These are phyloP conservation scores for Ariopsis seemanni DNA, from an alignment of 2,113 vertebrate genomes.

Conservation along the genomic window DNA sequence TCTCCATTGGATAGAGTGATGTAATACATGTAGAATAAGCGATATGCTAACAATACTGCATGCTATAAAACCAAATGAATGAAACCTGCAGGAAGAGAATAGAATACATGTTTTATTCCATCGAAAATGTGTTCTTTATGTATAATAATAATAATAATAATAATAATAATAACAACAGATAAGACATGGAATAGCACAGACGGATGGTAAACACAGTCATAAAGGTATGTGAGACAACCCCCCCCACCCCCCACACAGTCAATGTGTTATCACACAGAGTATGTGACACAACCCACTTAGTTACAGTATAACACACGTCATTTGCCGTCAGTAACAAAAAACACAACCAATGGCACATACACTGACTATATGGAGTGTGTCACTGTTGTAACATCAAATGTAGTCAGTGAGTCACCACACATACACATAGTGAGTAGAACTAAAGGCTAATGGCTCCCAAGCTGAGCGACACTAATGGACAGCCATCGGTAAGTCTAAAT, in stretches of 20 bases:
- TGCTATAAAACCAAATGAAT: too few relatives aligned
- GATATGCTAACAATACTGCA: too few relatives aligned
- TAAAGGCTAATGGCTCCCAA: slow-evolving; percentile 17
- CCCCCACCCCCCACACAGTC: not conserved
- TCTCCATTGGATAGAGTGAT: too few relatives aligned
- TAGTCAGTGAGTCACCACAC: slow-evolving; percentile 3
- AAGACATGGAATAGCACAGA: not conserved
- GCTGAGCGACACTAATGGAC: slow-evolving; percentile 3
- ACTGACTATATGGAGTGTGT: not conserved
- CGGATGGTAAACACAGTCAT: not conserved
- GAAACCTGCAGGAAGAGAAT: too few relatives aligned
- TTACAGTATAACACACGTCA: not conserved
- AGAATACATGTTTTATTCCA: too few relatives aligned
- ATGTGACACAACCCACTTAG: not conserved
- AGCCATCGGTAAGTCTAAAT: not conserved
- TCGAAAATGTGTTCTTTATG: too few relatives aligned
- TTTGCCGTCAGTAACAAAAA: not conserved
- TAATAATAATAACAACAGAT: not conserved
- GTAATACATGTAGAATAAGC: too few relatives aligned
- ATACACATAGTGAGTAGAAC: not conserved
- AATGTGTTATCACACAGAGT: not conserved
- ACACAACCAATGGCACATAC: not conserved
- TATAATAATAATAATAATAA: too few relatives aligned
- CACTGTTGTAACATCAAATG: too few relatives aligned
- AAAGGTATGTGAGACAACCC: not conserved